Conservation (phyloP, 1,140 invertebrate genomes). For the Zophobas atratus region DNA sequence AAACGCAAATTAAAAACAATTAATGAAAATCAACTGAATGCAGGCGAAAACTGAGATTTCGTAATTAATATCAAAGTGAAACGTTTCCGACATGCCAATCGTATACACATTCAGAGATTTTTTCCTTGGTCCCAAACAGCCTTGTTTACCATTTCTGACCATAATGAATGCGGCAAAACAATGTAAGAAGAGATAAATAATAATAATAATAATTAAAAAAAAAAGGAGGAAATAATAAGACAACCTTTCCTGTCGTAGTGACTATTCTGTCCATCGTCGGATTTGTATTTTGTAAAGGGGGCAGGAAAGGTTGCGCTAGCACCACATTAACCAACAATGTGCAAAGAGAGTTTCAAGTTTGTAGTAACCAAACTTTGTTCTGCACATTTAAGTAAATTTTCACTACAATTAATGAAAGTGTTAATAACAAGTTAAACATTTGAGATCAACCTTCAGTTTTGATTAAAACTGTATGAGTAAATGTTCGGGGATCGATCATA, state of each 20-base stretch:
- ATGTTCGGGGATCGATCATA: slow-evolving; percentile 36
- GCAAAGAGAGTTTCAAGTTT: slow-evolving; percentile 42
- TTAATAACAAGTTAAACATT: slow-evolving; percentile 39
- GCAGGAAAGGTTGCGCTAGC: slow-evolving; percentile 22
- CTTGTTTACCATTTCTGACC: slow-evolving; percentile 45
- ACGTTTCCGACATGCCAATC: slow-evolving; percentile 32
- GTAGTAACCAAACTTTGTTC: slow-evolving; percentile 56
- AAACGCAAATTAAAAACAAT: slow-evolving; percentile 43
- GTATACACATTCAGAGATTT: slow-evolving; percentile 54
- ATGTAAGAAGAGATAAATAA: slow-evolving; percentile 39
- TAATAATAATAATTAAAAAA: too few relatives aligned
- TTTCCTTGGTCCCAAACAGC: slow-evolving; percentile 54
- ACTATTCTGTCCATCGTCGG: slow-evolving; percentile 18
- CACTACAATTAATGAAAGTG: slow-evolving; percentile 43
- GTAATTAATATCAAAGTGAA: slow-evolving; percentile 52
- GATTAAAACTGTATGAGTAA: slow-evolving; percentile 38
- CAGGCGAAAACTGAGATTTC: slow-evolving; percentile 49
- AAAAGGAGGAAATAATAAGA: not conserved
- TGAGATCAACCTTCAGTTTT: slow-evolving; percentile 40
- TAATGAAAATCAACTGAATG: slow-evolving; percentile 48
- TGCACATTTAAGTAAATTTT: slow-evolving; percentile 47
- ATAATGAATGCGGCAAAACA: slow-evolving; percentile 42
- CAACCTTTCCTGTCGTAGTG: slow-evolving; percentile 7
- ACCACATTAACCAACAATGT: slow-evolving; percentile 38
- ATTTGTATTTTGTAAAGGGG: not conserved